Evolutionary conservation across 1,140 invertebrate species (phyloP).

Genomic region (Caerostris extrusa): DNA sequence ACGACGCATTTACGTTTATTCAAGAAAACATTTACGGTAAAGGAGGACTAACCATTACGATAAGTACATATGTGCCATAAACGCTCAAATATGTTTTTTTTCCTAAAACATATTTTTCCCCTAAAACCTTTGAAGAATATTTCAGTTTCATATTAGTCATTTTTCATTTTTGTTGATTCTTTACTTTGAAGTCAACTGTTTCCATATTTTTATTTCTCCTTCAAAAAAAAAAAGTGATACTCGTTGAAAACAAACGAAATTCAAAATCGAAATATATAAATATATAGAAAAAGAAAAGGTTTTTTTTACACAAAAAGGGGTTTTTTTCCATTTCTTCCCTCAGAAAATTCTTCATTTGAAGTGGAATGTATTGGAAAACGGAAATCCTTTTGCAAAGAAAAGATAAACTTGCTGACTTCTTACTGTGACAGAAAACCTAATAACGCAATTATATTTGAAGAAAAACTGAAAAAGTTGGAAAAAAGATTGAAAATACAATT

Average conservation of each 20-base stretch:
- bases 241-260: background rate
- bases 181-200: background rate
- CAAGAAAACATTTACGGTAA: too few relatives aligned
- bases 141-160: background rate
- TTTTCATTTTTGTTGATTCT: background rate
- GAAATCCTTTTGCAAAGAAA: background rate
- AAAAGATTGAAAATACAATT: background rate
- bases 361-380: too few relatives aligned
- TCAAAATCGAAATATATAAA: background rate
- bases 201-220: background rate
- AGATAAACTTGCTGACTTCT: conserved; percentile 1
- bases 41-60: too few relatives aligned
- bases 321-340: background rate
- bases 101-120: background rate
- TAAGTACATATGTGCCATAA: background rate
- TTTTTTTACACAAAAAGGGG: background rate
- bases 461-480: background rate
- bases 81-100: background rate
- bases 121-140: background rate
- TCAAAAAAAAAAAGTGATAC: background rate
- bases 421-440: background rate
- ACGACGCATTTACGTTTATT: too few relatives aligned
- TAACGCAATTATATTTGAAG: conserved; percentile 13
- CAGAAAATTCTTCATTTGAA: background rate
- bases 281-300: background rate